Evolutionary conservation across 1,140 invertebrate genomes (phyloP).

Genomic region (Scylla paramamosain): DNA sequence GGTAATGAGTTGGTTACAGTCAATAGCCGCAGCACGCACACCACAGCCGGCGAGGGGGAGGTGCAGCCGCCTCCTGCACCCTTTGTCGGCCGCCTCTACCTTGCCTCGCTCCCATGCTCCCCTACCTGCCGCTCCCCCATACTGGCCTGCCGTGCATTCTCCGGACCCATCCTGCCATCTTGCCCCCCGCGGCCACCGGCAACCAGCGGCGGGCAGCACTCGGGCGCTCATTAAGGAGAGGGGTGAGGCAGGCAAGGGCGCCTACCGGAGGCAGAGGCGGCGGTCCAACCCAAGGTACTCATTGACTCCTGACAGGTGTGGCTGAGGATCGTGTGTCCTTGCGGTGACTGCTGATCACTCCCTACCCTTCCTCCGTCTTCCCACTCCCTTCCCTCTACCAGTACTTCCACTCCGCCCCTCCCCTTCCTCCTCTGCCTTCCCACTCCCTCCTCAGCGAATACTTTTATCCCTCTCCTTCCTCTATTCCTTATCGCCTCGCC

Average conservation of each 20-base stretch:
- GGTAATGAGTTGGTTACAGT: conserved; percentile 22
- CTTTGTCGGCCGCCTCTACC: conserved; percentile 12
- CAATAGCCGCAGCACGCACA: background rate
- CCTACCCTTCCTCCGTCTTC: background rate
- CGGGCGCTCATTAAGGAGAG: background rate
- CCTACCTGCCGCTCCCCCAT: background rate
- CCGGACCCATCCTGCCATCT: background rate
- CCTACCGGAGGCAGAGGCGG: background rate
- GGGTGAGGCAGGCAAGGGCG: background rate
- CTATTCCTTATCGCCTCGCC: no score
- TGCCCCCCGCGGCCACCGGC: background rate
- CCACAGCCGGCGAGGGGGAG: background rate
- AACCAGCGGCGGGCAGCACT: background rate
- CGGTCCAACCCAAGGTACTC: background rate
- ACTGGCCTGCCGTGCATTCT: background rate
- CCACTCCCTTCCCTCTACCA: background rate
- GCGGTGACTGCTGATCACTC: background rate
- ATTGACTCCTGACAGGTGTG: background rate
- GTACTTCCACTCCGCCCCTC: background rate
- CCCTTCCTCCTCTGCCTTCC: background rate
- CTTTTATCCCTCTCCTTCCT: no score
- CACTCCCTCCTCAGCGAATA: background rate
- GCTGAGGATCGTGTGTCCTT: background rate
- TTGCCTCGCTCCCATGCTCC: background rate
- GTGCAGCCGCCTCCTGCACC: background rate